phyloP scores from a whole-genome alignment of 2,113 vertebrate species.

The Benitochromis conjunctus region DNA sequence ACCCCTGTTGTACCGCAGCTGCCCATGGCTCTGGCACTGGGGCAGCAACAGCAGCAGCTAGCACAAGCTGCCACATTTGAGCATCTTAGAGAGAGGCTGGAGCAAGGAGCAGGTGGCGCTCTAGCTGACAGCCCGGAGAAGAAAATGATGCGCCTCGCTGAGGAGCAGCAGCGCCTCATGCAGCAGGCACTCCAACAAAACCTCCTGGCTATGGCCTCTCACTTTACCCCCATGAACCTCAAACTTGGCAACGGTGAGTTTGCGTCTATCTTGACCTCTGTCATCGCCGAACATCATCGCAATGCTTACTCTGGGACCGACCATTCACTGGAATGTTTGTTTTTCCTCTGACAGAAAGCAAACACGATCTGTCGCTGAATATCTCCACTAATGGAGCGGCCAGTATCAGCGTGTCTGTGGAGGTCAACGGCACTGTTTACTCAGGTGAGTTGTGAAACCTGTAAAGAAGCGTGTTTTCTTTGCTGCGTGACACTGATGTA shows the following conservation, averaged over 20 bases:
- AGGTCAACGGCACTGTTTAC: conserved; percentile 76
- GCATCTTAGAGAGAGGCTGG: conserved; percentile 87
- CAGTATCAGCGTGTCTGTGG: conserved; percentile 77
- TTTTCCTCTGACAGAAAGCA: conserved; percentile 58
- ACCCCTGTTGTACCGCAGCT: conserved; percentile 76
- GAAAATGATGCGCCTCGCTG: conserved; percentile 77
- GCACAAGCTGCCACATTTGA: conserved; percentile 82
- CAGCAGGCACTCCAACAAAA: conserved; percentile 95
- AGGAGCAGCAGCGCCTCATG: conserved; percentile 91
- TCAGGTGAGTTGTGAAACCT: conserved; percentile 56
- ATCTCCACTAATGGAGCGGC: conserved; percentile 74
- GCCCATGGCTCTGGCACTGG: conserved; percentile 78
- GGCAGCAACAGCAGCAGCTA: conserved; percentile 81
- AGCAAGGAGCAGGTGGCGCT: conserved; percentile 65
- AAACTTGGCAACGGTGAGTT: conserved; percentile 84
- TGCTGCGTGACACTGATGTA: background rate
- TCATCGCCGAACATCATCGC: background rate
- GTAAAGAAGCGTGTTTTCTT: background rate
- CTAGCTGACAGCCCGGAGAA: conserved; percentile 81
- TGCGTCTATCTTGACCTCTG: background rate
- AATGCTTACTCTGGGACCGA: background rate
- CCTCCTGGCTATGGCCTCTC: conserved; percentile 86
- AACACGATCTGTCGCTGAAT: conserved; percentile 75
- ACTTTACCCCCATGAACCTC: conserved; percentile 86
- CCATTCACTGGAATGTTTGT: background rate